Evolutionary conservation across 2,888 invertebrate species (phyloP).

Genomic region (Callyntrura sp.): DNA sequence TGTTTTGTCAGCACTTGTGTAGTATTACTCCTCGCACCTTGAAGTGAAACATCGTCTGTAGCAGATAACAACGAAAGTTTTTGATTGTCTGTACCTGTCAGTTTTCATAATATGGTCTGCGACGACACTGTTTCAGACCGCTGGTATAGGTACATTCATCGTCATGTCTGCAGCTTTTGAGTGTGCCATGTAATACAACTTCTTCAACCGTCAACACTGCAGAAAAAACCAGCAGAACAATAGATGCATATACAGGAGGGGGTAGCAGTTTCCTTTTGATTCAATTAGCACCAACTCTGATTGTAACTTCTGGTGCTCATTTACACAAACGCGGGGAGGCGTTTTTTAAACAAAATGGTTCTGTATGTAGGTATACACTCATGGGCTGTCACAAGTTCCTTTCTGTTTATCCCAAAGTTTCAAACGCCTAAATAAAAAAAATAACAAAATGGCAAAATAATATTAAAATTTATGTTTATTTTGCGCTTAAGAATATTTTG

Average conservation of each 20-base stretch:
- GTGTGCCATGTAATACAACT: not conserved
- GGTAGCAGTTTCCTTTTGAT: slow-evolving; percentile 51
- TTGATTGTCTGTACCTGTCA: slow-evolving; percentile 26
- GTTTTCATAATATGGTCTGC: not conserved
- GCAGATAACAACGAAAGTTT: slow-evolving; percentile 34
- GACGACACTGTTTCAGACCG: not conserved
- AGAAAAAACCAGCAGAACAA: slow-evolving; percentile 31
- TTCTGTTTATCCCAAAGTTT: not conserved
- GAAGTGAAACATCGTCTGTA: not conserved
- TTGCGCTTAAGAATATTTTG: not conserved
- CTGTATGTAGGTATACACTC: not conserved
- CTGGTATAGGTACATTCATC: not conserved
- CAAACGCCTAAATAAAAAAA: not conserved
- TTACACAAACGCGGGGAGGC: not conserved
- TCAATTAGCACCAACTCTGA: slow-evolving; percentile 37
- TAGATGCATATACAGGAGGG: not conserved
- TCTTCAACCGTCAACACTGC: not conserved
- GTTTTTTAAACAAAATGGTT: not conserved
- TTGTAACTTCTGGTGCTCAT: slow-evolving; percentile 23
- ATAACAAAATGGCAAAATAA: not conserved
- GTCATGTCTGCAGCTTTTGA: not conserved
- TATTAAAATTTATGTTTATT: not conserved
- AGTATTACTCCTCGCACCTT: slow-evolving; percentile 4
- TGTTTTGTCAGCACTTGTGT: slow-evolving; percentile 14
- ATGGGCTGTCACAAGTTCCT: not conserved